Base-by-base conservation (phyloP, 2,113 vertebrate species). In the Pristiophorus japonicus region DNA sequence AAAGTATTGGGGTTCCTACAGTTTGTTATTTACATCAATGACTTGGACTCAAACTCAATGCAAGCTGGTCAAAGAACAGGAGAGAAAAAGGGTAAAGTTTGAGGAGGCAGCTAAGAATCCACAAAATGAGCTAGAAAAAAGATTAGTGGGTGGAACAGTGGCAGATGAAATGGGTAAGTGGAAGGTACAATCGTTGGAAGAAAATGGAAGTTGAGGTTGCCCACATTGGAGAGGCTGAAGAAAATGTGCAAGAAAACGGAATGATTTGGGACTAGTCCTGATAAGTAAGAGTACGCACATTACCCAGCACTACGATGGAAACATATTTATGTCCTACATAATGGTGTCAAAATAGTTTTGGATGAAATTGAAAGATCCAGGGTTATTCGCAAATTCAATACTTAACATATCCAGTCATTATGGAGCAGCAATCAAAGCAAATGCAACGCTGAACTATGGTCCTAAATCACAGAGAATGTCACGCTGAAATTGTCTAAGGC, bases 151-250 rank as follows among this genome's bases (percentile, higher is more conserved):
- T 8, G 1, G 30, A 30, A 59, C 24, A 11, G 85, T 3, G 24
- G 8, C 24, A 88, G 8, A 30, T 59, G 10, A 55, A 51, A 30
- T 30, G 11, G 27, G 24, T 75, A 20, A 91, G 4, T 62, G 55
- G 11, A 34, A 63, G 51, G 11, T 34, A 42, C 75, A 81, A 42
- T 14, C 67, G 8, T 70, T 27, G 10, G 14, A 81, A 90, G 27
- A 27, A 90, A 90, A 47, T 30, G 20, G 84, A 99, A 97, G 98
- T 99, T 34, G 99, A 99, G 96, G 99, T 99, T 95, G 98, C 98
- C 95, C 98, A 99, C 0, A 97, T 99, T 95, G 97, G 98, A 0
- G 98, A 98, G 85, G 97, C 98, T 8, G 98, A 99, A 65, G 98
- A 96, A 97, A 73, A 63, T 88, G 12, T 0, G 18, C 0, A 10